Evolutionary conservation across 2,113 vertebrate species (phyloP), one percentile per base, ranked within the genome.

Genomic region (Oostethus manadensis): DNA sequence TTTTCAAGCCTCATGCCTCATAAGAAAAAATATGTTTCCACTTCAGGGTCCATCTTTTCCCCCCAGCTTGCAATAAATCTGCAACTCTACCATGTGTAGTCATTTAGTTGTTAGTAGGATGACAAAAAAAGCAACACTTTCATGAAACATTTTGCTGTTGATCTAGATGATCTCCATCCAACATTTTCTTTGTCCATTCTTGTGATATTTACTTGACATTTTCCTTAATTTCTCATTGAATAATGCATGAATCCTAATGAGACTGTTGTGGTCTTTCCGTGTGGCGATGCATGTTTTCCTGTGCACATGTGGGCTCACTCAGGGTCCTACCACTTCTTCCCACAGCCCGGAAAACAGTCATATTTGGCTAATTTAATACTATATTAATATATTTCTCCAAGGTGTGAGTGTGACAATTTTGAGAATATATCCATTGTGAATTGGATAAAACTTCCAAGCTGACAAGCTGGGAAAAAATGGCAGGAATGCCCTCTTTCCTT

Each of bases 1-100:
- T 76, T 73, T 84, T 81, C 70, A 48, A 42, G 56, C 62, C 65
- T 59, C 73, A 72, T 67, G 68, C 55, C 50, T 66, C 48, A 70
- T 40, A 38, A 38, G 0, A 38, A 2, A 26, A 26, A 26, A 26
- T 2, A 26, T 26, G 23, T 2, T 5, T 26, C 23, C 23, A 58
- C 55, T 57, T 57, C 58, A 51, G 38, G 55, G 61, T 60, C 65
- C 68, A 35, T 77, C 62, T 72, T 68, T 79, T 70, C 53, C 58
- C 53, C 22, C 51, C 60, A 18, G 47, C 21, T 35, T 35, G 46
- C 49, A 62, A 64, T 44, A 35, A 54, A 17, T 61, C 58, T 17
- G 10, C 18, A 29, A 15, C 7, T 40, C 47, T 9, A 62, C 35
- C 33, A 18, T 56, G n/a, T 35, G 11, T n/a, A n/a, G n/a, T 5